Percentiles rank a stretch among this genome's conserved stretches.
These are phyloP conservation scores for Boloria selene DNA, from an alignment of 2,888 invertebrate species.

Conservation along the genomic window DNA sequence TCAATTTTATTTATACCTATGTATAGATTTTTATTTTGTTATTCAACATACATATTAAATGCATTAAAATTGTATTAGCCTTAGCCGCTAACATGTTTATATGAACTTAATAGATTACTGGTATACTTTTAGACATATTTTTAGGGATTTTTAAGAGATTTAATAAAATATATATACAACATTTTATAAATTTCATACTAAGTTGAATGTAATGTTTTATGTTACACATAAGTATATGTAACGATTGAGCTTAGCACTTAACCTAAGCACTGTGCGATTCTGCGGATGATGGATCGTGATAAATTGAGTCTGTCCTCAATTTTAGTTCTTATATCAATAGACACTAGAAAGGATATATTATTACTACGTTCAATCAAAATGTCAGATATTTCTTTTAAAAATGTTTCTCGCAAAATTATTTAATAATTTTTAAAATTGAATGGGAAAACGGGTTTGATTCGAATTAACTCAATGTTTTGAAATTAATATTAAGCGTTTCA, in stretches of 20 bases:
- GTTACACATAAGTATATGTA: constrained; percentile 12
- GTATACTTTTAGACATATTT: too few species aligned
- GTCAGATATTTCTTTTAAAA: constrained; percentile 7
- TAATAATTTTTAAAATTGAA: background rate
- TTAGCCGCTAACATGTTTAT: too few species aligned
- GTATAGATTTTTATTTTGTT: too few species aligned
- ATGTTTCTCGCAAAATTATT: background rate
- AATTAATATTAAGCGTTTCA: too few species aligned
- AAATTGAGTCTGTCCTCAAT: constrained; percentile 43
- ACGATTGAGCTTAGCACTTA: constrained; percentile 26
- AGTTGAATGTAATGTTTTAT: background rate
- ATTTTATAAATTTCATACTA: background rate
- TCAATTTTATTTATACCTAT: too few species aligned
- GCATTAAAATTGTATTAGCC: too few species aligned
- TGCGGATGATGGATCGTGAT: constrained; percentile 52
- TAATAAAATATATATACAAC: too few species aligned
- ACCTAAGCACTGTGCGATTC: constrained; percentile 35
- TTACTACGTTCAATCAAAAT: constrained; percentile 16
- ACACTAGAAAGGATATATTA: constrained; percentile 31
- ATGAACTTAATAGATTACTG: too few species aligned
- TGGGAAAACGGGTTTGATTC: too few species aligned
- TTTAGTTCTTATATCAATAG: constrained; percentile 26
- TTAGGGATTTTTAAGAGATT: too few species aligned
- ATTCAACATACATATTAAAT: too few species aligned
- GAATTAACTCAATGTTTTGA: too few species aligned